These are phyloP conservation scores for Bombus pascuorum DNA, from an alignment of 1,140 invertebrate genomes.

Conservation along the genomic window DNA sequence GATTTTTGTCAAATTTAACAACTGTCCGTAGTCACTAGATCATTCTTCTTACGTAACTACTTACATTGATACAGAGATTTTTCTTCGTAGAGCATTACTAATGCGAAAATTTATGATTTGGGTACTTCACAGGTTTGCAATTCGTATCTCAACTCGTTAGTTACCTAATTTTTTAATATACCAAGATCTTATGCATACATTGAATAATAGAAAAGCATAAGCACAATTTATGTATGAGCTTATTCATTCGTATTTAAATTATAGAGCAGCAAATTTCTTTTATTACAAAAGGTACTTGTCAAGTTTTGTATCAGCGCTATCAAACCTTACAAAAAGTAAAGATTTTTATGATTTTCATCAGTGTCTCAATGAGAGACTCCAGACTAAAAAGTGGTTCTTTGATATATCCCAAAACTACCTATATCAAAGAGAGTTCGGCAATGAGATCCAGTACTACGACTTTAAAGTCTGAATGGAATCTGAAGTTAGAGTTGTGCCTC, in stretches of 20 bases:
- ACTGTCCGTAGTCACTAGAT: not conserved
- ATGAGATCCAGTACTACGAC: too few species aligned
- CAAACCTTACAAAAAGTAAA: not conserved
- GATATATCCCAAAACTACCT: not conserved
- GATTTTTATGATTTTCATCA: not conserved
- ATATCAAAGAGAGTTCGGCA: too few species aligned
- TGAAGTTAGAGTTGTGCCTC: too few species aligned
- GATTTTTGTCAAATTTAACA: slow-evolving; percentile 21
- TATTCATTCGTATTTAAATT: not conserved
- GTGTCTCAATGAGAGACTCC: not conserved
- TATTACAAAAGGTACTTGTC: not conserved
- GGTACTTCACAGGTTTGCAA: not conserved
- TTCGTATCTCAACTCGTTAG: not conserved
- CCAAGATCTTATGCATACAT: too few species aligned
- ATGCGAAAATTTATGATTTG: not conserved
- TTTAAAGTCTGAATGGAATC: too few species aligned
- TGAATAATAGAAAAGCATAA: not conserved
- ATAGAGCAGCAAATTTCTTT: not conserved
- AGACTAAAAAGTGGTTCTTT: not conserved
- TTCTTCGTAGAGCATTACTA: not conserved
- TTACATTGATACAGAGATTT: not conserved
- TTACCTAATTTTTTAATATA: not conserved
- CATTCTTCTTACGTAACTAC: not conserved
- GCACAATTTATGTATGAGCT: too few species aligned
- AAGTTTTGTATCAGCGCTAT: too few species aligned